Base-by-base conservation (phyloP, 2,888 invertebrate species). In the Acholoe squamosa region DNA sequence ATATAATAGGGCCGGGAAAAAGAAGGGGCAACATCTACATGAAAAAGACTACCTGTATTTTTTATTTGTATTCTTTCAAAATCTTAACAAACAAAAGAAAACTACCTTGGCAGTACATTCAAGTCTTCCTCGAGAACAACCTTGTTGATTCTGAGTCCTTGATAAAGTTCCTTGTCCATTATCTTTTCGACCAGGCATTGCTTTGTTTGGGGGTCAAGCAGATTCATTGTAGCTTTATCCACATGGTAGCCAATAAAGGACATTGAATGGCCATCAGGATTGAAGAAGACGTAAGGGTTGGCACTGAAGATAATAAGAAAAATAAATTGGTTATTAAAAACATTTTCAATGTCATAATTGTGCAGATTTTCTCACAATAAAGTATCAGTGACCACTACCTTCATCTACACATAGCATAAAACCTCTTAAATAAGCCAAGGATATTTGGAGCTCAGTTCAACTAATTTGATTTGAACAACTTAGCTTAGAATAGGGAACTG, bases 251-350 rank as follows among this genome's bases (percentile, higher is more conserved):
- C 84, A 43, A 84, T 16, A 43, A 84, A 84, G 19, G 84, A 33
- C 43, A 84, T 84, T 14, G n/a, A 7, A 51, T 33, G 22, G 5
- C n/a, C 43, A 25, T 84, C 84, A 14, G 84, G 43, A 43, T 84
- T 84, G 84, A 84, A 84, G 84, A 84, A 84, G 1, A 84, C 51
- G 25, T 84, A 84, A 5, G 84, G 84, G 43, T 84, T 31, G 34
- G 84, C 25, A 25, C 84, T 84, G 84, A 51, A 84, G 43, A 3
- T n/a, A 61, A n/a, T 10, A 54, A 54, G 54, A 54, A 54, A 54
- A 54, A 19, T 19, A 54, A 54, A 54, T n/a, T n/a, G n/a, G n/a
- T n/a, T n/a, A n/a, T n/a, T n/a, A n/a, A n/a, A n/a, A n/a, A n/a
- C n/a, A n/a, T n/a, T n/a, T n/a, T n/a, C n/a, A n/a, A n/a, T n/a